Percentiles rank a stretch among this genome's conserved stretches.
Evolutionary conservation across 2,113 vertebrate species (phyloP).

Genomic region (Apeltes quadracus): DNA sequence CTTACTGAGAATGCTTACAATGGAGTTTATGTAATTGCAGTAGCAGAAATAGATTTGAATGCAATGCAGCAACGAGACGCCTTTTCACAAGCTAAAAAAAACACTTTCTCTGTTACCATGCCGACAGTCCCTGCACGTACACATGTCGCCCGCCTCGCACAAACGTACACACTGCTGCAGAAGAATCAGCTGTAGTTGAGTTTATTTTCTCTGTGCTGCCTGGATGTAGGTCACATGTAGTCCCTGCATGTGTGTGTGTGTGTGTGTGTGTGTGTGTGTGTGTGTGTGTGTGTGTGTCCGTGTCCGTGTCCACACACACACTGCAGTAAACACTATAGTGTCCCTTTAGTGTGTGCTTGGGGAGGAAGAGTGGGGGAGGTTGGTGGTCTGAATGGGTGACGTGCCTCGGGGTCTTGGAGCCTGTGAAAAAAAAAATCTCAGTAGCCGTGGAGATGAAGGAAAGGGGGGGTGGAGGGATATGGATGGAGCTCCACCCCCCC

Average conservation of each 20-base stretch:
- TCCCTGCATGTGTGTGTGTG: not conserved
- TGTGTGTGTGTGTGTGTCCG: not conserved
- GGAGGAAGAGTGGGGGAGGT: too few relatives aligned
- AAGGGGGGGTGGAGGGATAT: not conserved
- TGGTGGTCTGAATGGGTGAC: not conserved
- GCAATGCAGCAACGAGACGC: not conserved
- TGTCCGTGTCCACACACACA: too few relatives aligned
- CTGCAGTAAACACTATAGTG: not conserved
- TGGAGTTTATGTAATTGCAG: not conserved
- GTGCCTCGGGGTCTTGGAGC: not conserved
- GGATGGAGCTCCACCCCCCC: too few relatives aligned
- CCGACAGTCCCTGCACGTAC: not conserved
- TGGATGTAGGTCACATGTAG: slow-evolving; percentile 28
- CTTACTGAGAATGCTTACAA: not conserved
- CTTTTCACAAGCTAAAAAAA: not conserved
- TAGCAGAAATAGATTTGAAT: not conserved
- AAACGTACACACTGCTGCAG: not conserved
- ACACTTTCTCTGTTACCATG: not conserved
- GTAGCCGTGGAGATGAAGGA: slow-evolving; percentile 53
- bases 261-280: not conserved
- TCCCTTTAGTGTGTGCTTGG: not conserved
- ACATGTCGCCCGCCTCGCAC: not conserved
- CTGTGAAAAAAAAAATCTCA: slow-evolving; percentile 54
- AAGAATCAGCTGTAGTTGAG: too few relatives aligned
- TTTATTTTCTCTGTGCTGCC: not conserved